Evolutionary conservation across 53 echinoderm and acorn worm species (phyloP).

Genomic region (Arbacia lixula): DNA sequence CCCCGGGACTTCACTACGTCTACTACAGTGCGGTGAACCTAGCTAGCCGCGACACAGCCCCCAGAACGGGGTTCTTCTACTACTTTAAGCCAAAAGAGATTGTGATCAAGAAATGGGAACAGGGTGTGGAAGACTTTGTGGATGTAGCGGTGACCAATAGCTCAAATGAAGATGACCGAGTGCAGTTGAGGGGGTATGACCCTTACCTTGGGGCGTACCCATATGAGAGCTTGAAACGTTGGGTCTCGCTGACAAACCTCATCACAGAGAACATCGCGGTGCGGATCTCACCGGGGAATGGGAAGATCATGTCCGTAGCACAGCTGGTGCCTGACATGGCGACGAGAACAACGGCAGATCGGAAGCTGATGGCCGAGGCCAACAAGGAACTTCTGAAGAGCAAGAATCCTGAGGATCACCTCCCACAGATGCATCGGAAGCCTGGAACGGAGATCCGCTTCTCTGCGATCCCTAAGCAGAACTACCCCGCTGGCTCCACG

Average conservation of each 20-base stretch:
- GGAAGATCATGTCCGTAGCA: constrained; percentile 83
- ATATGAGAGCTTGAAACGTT: constrained; percentile 87
- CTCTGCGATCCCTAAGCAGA: constrained; percentile 73
- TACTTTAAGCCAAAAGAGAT: constrained; percentile 75
- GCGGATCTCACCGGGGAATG: constrained; percentile 61
- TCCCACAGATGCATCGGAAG: constrained; percentile 90
- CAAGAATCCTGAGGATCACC: constrained; percentile 70
- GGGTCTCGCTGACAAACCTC: constrained; percentile 88
- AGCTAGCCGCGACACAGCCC: constrained; percentile 60
- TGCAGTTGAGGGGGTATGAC: constrained; percentile 66
- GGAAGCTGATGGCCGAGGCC: constrained; percentile 63
- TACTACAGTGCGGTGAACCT: constrained; percentile 92
- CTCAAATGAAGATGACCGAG: constrained; percentile 62
- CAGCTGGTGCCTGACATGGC: constrained; percentile 82
- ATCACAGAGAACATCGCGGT: constrained; percentile 64
- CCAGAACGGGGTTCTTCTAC: constrained; percentile 90
- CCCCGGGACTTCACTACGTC: constrained; percentile 89
- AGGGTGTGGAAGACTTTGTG: constrained; percentile 71
- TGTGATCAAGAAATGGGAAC: constrained; percentile 82
- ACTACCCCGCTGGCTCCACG: constrained; percentile 77
- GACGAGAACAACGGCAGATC: constrained; percentile 78
- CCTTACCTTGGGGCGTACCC: constrained; percentile 85
- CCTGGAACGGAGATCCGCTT: constrained; percentile 88
- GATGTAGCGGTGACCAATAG: constrained; percentile 54
- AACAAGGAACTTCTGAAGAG: constrained; percentile 49